These are phyloP conservation scores for chimpanzee (Pan troglodytes) DNA, from an alignment of 2,113 vertebrate species.

Conservation along the genomic window NHGRI_mPanTro3-v2.1_pri NC_072408.2:47504001-47504500, in stretches of 20 bases:
- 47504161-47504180: not conserved
- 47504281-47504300: not conserved
- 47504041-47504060: not conserved
- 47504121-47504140: not conserved
- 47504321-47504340: not conserved
- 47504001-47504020: not conserved
- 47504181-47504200: not conserved
- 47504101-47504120: not conserved
- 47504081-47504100: not conserved
- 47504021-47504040: not conserved
- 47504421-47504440: not conserved
- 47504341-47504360: not conserved
- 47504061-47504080: not conserved
- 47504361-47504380: conserved; percentile 3
- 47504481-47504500: not conserved
- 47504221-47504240: not conserved
- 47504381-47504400: not conserved
- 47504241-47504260: not conserved
- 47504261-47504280: not conserved
- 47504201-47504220: not conserved
- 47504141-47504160: not conserved
- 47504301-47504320: not conserved
- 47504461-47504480: not conserved
- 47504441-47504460: not conserved
- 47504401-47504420: not conserved